phyloP scores from a whole-genome alignment of 2,797 vertebrate genomes.

The Poliocrania exsul region DNA sequence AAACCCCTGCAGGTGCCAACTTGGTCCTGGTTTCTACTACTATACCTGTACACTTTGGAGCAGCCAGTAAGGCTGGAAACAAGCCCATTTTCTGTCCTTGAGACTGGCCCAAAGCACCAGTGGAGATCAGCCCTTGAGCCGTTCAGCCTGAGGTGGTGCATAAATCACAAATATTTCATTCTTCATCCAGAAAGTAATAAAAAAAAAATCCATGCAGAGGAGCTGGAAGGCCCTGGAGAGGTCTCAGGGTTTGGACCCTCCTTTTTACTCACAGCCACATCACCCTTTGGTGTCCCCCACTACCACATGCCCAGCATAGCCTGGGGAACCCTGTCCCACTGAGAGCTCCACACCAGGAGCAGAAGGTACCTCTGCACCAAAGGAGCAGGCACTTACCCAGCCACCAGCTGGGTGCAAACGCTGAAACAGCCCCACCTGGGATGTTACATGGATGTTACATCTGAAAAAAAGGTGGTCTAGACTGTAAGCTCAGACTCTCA shows the following conservation, averaged over 20 bases:
- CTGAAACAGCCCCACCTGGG: not conserved
- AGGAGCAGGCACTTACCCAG: not conserved
- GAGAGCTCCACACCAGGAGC: not conserved
- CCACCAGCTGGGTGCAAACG: not conserved
- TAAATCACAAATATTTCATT: not conserved
- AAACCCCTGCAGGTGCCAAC: not conserved
- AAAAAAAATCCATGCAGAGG: not conserved
- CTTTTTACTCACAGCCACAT: not conserved
- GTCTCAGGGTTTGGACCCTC: not conserved
- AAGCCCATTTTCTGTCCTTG: not conserved
- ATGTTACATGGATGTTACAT: not conserved
- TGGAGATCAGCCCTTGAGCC: not conserved
- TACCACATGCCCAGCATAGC: rapidly evolving
- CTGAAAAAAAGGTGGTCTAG: rapidly evolving
- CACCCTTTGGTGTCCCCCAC: not conserved
- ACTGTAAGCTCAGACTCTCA: not conserved
- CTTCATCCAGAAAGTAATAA: not conserved
- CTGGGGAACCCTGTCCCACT: not conserved
- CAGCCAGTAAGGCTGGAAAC: not conserved
- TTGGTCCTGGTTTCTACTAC: not conserved
- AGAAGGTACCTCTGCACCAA: not conserved
- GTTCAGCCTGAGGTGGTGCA: too few species aligned
- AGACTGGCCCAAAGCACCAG: not conserved
- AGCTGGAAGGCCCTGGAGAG: not conserved
- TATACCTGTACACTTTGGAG: rapidly evolving